A percentile compares a stretch with the other conserved stretches of the same genome.
Evolutionary conservation across 2,888 invertebrate genomes (phyloP).

Genomic region (Dolichomitus sp.): DNA sequence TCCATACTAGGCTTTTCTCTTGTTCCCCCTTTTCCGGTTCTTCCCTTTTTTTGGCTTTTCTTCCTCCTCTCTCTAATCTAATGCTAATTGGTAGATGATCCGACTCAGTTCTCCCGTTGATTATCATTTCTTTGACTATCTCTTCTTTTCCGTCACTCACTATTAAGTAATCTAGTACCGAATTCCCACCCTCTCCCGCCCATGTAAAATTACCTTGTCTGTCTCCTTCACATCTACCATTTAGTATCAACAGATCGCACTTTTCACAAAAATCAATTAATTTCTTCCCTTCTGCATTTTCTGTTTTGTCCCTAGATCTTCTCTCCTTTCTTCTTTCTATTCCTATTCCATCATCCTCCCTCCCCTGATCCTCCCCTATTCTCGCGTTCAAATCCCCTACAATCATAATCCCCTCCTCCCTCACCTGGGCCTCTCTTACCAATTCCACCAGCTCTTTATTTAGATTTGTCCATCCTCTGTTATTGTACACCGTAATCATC

Average conservation of each 20-base stretch:
- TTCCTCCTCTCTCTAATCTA: background rate
- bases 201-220: conserved; percentile 15
- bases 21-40: background rate
- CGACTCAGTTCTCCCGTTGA: conserved; percentile 11
- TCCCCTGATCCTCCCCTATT: background rate
- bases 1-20: conserved; percentile 2
- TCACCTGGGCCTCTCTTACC: background rate
- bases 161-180: conserved; percentile 11
- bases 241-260: conserved; percentile 4
- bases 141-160: background rate
- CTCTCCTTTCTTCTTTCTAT: background rate
- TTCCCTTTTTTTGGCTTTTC: background rate
- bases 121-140: background rate
- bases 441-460: background rate
- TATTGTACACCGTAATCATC: conserved; percentile 37
- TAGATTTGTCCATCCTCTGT: background rate
- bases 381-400: conserved; percentile 34
- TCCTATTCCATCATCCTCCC: background rate
- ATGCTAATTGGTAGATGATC: conserved; percentile 19
- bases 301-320: conserved; percentile 1
- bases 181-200: background rate
- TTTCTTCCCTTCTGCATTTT: conserved; percentile 20
- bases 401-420: conserved; percentile 1
- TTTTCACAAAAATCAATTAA: conserved; percentile 2
- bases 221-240: conserved; percentile 29